A percentile compares a stretch with the other conserved stretches of the same genome.
Conservation (phyloP, 2,797 vertebrate species). For the Micromesistius poutassou region DNA sequence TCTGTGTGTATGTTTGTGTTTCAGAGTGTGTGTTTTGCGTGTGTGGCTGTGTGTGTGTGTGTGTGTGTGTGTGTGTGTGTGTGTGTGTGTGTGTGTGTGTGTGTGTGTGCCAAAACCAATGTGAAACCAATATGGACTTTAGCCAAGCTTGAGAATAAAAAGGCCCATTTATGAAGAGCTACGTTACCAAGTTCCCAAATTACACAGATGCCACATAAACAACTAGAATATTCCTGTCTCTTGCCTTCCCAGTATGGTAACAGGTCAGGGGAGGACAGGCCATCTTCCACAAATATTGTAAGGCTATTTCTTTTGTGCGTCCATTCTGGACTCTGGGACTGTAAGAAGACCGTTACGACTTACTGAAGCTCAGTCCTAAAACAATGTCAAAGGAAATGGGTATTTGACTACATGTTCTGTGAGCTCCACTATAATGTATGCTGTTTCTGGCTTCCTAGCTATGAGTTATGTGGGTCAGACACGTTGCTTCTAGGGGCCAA, state of each 20-base stretch:
- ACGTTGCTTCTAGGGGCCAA: conserved; percentile 65
- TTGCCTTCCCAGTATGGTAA: conserved; percentile 22
- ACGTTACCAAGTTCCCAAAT: conserved; percentile 33
- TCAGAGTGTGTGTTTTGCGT: conserved; percentile 9
- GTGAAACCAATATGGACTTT: conserved; percentile 36
- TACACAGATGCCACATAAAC: conserved; percentile 41
- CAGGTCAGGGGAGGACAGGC: conserved; percentile 38
- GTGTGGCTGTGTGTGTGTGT: not conserved
- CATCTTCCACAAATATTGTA: not conserved
- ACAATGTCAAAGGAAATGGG: conserved; percentile 10
- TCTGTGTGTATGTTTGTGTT: conserved; percentile 17
- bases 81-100: conserved; percentile 10
- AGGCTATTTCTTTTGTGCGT: conserved; percentile 6
- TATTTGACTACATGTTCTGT: conserved; percentile 44
- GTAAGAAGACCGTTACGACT: not conserved
- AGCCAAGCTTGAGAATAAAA: conserved; percentile 43
- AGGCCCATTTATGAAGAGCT: conserved; percentile 32
- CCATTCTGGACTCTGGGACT: not conserved
- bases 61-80: conserved; percentile 12
- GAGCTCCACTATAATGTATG: conserved; percentile 49
- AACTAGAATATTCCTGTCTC: conserved; percentile 34
- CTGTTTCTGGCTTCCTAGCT: conserved; percentile 33
- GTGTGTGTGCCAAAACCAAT: conserved; percentile 37
- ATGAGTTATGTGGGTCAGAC: conserved; percentile 71
- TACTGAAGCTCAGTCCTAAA: conserved; percentile 2